Evolutionary conservation across 1,140 invertebrate genomes (phyloP).

Genomic region (Calephelis nemesis): DNA sequence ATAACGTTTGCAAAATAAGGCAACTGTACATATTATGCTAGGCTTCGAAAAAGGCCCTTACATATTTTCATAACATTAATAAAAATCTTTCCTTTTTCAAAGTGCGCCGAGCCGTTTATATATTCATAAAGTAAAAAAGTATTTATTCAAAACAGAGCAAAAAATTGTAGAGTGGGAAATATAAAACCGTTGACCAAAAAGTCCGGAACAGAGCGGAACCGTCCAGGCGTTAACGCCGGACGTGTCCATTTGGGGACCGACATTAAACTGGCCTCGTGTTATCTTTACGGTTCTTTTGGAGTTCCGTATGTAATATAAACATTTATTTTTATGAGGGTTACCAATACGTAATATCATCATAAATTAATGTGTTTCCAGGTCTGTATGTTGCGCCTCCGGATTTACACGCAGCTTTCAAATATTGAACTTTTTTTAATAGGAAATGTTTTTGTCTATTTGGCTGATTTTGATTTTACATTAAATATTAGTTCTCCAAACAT

Average conservation of each 20-base stretch:
- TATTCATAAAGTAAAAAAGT: conserved; percentile 24
- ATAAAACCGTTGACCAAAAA: conserved; percentile 23
- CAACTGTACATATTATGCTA: no score
- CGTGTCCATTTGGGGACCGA: conserved; percentile 29
- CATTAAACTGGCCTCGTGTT: conserved; percentile 27
- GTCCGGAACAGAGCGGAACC: conserved; percentile 28
- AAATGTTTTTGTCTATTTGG: no score
- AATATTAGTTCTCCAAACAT: no score
- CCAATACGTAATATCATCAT: no score
- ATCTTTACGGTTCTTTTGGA: conserved; percentile 29
- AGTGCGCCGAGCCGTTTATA: conserved; percentile 15
- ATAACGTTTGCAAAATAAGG: no score
- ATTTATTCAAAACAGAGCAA: conserved; percentile 24
- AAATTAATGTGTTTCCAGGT: no score
- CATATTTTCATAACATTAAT: no score
- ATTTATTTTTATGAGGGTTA: conserved; percentile 6
- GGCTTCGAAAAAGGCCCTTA: no score
- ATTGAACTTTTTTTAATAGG: no score
- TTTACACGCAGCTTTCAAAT: no score
- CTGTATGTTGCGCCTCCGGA: no score
- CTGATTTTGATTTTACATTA: no score
- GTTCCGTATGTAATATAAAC: conserved; percentile 18
- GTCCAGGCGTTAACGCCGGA: conserved; percentile 30
- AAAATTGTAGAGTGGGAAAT: conserved; percentile 24
- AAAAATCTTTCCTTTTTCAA: neutral